These are phyloP conservation scores for Tachycineta bicolor DNA, from an alignment of 2,113 vertebrate species.

Conservation along the genomic window DNA sequence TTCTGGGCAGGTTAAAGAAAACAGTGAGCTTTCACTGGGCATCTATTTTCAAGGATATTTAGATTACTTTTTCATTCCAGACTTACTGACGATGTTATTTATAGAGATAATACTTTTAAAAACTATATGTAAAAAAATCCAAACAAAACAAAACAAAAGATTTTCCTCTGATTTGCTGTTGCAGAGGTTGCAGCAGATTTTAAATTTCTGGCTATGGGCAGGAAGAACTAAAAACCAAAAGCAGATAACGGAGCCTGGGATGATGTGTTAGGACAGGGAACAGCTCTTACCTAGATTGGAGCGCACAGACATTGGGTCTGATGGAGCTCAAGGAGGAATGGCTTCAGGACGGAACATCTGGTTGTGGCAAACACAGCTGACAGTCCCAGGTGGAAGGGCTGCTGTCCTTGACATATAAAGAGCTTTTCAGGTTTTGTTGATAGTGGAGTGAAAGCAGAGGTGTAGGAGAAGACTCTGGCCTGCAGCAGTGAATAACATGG, in stretches of 20 bases:
- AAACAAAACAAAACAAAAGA: not conserved
- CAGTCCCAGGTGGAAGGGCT: not conserved
- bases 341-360: not conserved
- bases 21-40: not conserved
- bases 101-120: not conserved
- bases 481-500: not conserved
- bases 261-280: rapidly evolving
- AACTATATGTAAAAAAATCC: not conserved
- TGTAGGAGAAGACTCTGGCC: not conserved
- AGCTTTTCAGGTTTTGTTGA: not conserved
- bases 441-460: not conserved
- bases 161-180: not conserved
- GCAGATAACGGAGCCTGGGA: rapidly evolving
- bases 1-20: not conserved
- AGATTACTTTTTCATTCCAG: not conserved
- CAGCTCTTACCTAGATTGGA: not conserved
- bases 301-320: not conserved
- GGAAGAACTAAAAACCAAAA: not conserved
- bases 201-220: not conserved
- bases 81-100: not conserved
- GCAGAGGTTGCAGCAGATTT: not conserved
- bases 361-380: not conserved
- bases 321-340: not conserved
- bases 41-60: not conserved
- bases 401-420: not conserved